These are phyloP conservation scores for Camelus bactrianus DNA, from an alignment of 2,113 vertebrate species.

Conservation along the genomic window DNA sequence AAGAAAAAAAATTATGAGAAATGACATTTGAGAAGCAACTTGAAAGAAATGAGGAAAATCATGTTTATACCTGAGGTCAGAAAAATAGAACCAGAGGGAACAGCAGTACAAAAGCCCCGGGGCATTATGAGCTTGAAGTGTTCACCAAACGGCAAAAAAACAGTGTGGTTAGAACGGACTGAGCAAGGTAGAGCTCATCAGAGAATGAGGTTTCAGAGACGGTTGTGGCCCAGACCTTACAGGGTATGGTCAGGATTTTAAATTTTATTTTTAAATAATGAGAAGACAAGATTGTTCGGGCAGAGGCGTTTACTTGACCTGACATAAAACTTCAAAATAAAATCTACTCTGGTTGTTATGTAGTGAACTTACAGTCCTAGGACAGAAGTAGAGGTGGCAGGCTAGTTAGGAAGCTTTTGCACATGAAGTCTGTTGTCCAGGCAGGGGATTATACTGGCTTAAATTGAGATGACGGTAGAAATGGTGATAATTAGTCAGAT, in stretches of 20 bases:
- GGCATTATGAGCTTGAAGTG: background rate
- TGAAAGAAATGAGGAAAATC: background rate
- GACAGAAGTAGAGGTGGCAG: background rate
- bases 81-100: background rate
- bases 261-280: conserved; percentile 14
- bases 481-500: background rate
- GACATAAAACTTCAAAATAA: background rate
- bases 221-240: background rate
- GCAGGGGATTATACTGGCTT: background rate
- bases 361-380: background rate
- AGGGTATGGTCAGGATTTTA: background rate
- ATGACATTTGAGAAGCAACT: background rate
- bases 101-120: background rate
- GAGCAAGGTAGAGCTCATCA: background rate
- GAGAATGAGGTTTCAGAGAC: background rate
- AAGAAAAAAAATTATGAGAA: background rate
- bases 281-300: background rate
- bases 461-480: background rate
- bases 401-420: background rate
- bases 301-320: background rate
- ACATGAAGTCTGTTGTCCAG: background rate
- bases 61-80: background rate
- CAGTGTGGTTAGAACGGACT: background rate
- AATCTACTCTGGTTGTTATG: background rate
- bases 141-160: background rate